These are phyloP conservation scores for Eremophila alpestris DNA, from an alignment of 2,797 vertebrate genomes.

Conservation along the genomic window DNA sequence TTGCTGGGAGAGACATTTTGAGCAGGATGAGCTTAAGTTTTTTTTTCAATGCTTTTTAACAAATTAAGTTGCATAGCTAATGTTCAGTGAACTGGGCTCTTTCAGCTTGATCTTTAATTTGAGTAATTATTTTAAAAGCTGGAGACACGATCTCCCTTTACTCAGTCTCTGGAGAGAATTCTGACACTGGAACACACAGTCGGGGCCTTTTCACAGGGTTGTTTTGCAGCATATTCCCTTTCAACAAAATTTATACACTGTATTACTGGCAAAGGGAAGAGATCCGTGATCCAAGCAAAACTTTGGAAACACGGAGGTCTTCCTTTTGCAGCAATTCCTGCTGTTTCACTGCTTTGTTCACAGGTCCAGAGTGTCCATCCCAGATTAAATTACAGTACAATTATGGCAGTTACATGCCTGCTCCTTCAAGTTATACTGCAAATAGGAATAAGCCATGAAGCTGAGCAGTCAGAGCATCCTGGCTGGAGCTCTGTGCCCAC, in stretches of 20 bases:
- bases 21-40: neutral
- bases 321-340: neutral
- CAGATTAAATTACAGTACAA: rapidly evolving
- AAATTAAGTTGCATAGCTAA: conserved; percentile 8
- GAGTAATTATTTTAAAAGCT: conserved; percentile 60
- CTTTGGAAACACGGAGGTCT: rapidly evolving
- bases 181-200: neutral
- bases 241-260: neutral
- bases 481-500: neutral
- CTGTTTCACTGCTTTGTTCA: neutral
- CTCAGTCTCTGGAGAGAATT: neutral
- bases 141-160: neutral
- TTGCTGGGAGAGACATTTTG: neutral
- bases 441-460: neutral
- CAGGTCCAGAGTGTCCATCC: rapidly evolving
- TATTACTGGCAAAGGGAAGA: neutral
- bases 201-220: neutral
- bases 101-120: neutral
- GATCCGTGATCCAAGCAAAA: neutral
- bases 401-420: rapidly evolving
- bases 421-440: neutral
- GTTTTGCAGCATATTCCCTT: neutral
- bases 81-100: neutral
- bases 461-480: neutral
- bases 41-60: conserved; percentile 45